Conservation (phyloP, 2,113 vertebrate genomes). For the Laticauda laticaudata region DNA sequence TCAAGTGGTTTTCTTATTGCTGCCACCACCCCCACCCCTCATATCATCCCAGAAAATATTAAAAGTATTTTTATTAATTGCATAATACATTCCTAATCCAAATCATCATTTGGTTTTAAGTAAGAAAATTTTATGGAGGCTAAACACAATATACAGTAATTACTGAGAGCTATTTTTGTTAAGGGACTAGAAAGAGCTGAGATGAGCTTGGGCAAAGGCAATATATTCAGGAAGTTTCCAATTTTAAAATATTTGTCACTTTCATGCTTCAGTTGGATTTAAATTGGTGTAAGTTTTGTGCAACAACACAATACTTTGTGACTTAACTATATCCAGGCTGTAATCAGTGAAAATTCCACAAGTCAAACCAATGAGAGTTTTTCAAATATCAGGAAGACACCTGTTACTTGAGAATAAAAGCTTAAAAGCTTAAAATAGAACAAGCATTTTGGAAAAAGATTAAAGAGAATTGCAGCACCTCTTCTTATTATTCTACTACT, state of each 20-base stretch:
- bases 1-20: neutral
- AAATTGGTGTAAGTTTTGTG: neutral
- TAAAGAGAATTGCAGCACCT: neutral
- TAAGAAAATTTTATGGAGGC: neutral
- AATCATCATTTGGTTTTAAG: neutral
- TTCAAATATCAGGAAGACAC: neutral
- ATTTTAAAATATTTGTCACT: constrained; percentile 4
- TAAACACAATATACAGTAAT: neutral
- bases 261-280: neutral
- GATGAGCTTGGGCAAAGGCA: neutral
- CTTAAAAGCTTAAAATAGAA: neutral
- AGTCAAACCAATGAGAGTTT: neutral
- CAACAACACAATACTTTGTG: neutral
- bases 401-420: neutral
- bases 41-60: neutral
- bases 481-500: neutral
- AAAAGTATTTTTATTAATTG: neutral
- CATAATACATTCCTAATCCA: neutral
- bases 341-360: neutral
- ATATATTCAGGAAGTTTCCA: neutral
- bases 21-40: neutral
- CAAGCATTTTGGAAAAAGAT: neutral
- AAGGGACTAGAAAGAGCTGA: neutral
- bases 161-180: neutral
- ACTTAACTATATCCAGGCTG: neutral